These are phyloP conservation scores for Sebastes vulpes DNA, from an alignment of 2,797 vertebrate genomes.

Conservation along the genomic window DNA sequence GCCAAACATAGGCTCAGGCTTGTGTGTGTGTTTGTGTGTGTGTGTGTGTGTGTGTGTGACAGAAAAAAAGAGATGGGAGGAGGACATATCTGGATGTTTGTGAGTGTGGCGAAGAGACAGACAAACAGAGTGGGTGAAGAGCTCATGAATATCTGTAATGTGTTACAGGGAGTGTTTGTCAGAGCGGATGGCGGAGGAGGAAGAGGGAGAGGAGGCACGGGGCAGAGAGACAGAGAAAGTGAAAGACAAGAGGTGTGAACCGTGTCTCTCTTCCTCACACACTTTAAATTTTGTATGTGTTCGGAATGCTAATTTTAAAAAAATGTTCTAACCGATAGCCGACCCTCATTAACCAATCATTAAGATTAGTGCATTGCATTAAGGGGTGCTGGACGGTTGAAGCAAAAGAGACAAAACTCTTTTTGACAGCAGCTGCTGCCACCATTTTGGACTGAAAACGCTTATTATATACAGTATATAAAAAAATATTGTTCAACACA, in stretches of 20 bases:
- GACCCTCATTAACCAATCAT: no score
- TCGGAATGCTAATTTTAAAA: no score
- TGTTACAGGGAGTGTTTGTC: constrained; percentile 49
- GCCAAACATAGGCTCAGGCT: constrained; percentile 35
- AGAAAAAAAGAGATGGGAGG: background rate
- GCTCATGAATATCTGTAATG: constrained; percentile 68
- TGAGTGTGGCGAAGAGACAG: constrained; percentile 29
- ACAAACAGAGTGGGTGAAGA: constrained; percentile 50
- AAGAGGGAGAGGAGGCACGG: background rate
- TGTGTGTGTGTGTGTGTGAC: background rate
- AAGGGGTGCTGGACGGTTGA: no score
- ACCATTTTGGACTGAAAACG: no score
- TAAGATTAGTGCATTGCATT: no score
- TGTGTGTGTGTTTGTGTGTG: background rate
- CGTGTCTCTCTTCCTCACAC: background rate
- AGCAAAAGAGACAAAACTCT: no score
- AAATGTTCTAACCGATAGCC: no score
- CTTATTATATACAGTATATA: no score
- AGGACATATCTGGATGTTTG: constrained; percentile 49
- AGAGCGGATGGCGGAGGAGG: constrained; percentile 1
- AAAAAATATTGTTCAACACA: no score
- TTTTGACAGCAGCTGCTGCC: no score
- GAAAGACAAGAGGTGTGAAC: constrained; percentile 13
- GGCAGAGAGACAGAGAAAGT: constrained; percentile 2
- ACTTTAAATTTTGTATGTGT: constrained; percentile 3